Base-by-base conservation (phyloP, 1,140 invertebrate species). In the Lepidurus apus region DNA sequence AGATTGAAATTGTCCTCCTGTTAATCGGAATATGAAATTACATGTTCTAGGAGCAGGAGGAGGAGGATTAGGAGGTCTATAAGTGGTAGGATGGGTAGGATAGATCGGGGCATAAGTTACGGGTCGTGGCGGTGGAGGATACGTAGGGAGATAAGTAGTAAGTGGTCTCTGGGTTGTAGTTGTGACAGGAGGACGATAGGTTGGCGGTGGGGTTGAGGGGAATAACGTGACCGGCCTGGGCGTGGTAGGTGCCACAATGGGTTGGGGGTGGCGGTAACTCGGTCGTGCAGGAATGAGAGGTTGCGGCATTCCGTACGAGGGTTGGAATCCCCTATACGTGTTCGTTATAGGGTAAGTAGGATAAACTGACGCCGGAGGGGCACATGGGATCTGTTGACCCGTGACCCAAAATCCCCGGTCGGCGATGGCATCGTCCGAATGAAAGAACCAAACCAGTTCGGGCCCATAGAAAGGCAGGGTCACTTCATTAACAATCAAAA, bases 371-470 rank as follows among this genome's bases (percentile, higher is more conserved):
- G 77, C 26, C 21, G 53, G 26, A 45, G 75, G 42, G 1, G 34
- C 43, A 77, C 78, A 80, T 73, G 75, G 45, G 75, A 81, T 65
- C 73, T 82, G 82, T 11, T 73, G 45, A 73, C 76, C 82, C 17
- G 77, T 75, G 24, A 82, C 74, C 45, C 73, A 75, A 47, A 82
- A 82, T 3, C 82, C 82, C 11, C 79, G 79, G 44, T 79, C 80
- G 47, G 73, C 74, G 24, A 75, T 65, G 21, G 13, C 42, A 26
- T 43, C 42, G 73, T 82, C 80, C 7, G 76, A 78, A 24, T 80
- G 76, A 77, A 82, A 82, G 43, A 78, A 73, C 21, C 81, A 79
- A 11, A 77, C 43, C 43, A 77, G 42, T 43, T 80, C 80, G 75
- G 17, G 11, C 42, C 78, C 75, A 24, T 65, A 80, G 74, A 77